Evolutionary conservation across 2,113 vertebrate genomes (phyloP).

Genomic region (Stomatorhinus ivindoensis): DNA sequence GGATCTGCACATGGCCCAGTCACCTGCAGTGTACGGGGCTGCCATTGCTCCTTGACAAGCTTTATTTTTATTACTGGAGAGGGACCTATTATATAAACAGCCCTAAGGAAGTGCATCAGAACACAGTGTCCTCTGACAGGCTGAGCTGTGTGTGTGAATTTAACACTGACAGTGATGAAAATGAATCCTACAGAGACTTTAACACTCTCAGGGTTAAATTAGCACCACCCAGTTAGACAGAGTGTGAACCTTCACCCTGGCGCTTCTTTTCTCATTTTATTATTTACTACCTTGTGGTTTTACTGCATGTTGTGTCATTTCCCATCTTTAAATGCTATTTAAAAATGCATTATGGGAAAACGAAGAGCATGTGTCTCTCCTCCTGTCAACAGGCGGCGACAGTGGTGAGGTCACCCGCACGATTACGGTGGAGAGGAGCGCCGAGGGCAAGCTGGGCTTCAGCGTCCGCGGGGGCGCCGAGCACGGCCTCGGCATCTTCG

Average conservation of each 20-base stretch:
- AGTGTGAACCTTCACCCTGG: background rate
- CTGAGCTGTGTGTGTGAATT: background rate
- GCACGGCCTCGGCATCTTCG: slow-evolving; percentile 90
- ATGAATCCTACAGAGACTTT: background rate
- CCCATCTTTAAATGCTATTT: background rate
- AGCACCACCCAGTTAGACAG: background rate
- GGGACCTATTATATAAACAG: background rate
- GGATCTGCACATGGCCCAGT: background rate
- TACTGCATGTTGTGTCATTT: background rate
- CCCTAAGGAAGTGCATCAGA: background rate
- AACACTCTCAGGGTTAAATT: background rate
- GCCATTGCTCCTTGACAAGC: background rate
- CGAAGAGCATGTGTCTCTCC: background rate
- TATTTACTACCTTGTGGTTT: background rate
- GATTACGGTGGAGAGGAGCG: slow-evolving; percentile 80
- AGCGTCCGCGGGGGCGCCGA: slow-evolving; percentile 90
- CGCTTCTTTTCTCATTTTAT: background rate
- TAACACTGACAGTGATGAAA: background rate
- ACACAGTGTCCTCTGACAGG: background rate
- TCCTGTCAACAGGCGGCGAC: slow-evolving; percentile 63
- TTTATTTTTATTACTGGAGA: background rate
- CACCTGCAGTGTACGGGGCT: background rate
- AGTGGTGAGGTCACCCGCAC: slow-evolving; percentile 81
- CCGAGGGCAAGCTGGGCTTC: slow-evolving; percentile 84
- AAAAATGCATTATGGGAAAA: background rate